phyloP scores from a whole-genome alignment of 2,113 vertebrate species.

The Myiozetetes cayanensis region DNA sequence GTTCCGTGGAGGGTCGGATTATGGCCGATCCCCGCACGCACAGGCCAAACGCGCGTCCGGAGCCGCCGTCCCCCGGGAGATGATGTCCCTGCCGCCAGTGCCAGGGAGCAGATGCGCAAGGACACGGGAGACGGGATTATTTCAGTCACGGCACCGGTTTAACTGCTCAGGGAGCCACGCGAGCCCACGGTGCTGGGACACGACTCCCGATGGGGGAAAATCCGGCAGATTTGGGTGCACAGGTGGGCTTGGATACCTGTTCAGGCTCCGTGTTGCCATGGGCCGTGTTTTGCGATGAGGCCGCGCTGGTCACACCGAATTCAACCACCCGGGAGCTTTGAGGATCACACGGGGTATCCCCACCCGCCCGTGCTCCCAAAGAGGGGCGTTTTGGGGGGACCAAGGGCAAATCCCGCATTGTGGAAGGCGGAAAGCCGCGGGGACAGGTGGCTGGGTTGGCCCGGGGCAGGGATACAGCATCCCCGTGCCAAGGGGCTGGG shows the following conservation, averaged over 20 bases:
- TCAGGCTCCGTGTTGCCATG: fast-evolving
- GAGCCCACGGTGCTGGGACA: fast-evolving
- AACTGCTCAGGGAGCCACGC: neutral
- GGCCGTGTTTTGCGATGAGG: fast-evolving
- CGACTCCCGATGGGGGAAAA: fast-evolving
- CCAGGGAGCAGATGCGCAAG: neutral
- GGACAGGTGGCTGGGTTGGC: neutral
- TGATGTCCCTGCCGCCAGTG: neutral
- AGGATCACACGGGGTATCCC: fast-evolving
- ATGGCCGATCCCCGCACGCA: neutral
- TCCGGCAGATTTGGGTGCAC: fast-evolving
- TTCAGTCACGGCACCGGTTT: neutral
- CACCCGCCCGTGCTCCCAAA: neutral
- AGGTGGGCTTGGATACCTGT: fast-evolving
- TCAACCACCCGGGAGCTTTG: fast-evolving
- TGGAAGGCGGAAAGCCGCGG: neutral
- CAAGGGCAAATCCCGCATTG: neutral
- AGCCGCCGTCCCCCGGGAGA: neutral
- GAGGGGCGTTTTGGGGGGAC: no score
- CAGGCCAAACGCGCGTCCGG: neutral
- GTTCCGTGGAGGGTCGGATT: fast-evolving
- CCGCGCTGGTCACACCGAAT: neutral
- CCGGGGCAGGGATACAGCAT: neutral
- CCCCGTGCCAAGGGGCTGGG: neutral
- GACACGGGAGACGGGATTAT: fast-evolving